A percentile compares a stretch with the other conserved stretches of the same genome.
Conservation (phyloP, 2,113 vertebrate genomes). For the Ophthalmolycus amberensis region DNA sequence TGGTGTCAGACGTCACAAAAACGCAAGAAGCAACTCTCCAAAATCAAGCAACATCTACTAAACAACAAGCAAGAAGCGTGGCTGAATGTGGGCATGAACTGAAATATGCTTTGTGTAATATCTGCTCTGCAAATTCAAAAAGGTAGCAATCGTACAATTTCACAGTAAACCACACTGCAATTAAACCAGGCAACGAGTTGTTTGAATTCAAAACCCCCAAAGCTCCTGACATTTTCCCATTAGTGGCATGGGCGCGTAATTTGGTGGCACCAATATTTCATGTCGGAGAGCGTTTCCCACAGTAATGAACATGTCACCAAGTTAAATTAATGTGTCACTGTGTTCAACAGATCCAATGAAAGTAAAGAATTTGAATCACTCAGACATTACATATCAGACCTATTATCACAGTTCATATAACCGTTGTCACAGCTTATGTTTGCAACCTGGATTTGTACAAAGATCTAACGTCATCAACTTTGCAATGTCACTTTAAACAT, state of each 20-base stretch:
- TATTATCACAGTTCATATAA: slow-evolving; percentile 56
- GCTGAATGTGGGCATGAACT: not conserved
- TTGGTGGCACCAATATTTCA: slow-evolving; percentile 66
- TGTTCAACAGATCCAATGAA: slow-evolving; percentile 61
- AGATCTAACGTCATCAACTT: slow-evolving; percentile 25
- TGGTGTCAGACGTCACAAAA: slow-evolving; percentile 2
- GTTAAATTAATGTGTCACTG: slow-evolving; percentile 66
- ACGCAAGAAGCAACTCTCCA: not conserved
- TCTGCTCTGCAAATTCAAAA: slow-evolving; percentile 27
- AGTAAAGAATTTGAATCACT: slow-evolving; percentile 46
- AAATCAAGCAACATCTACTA: not conserved
- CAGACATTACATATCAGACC: slow-evolving; percentile 49
- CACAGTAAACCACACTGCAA: slow-evolving; percentile 46
- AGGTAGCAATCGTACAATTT: slow-evolving; percentile 22
- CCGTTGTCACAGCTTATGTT: slow-evolving; percentile 26
- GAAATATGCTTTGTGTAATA: not conserved
- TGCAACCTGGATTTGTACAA: slow-evolving; percentile 17
- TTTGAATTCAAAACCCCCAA: slow-evolving; percentile 40
- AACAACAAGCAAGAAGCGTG: slow-evolving; percentile 11
- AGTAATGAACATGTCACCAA: slow-evolving; percentile 68
- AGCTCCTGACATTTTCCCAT: slow-evolving; percentile 66
- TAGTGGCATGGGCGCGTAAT: slow-evolving; percentile 55
- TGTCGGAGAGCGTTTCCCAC: slow-evolving; percentile 55
- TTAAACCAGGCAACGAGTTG: slow-evolving; percentile 47
- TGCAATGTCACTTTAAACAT: slow-evolving; percentile 16